A percentile compares a stretch with the other conserved stretches of the same genome.
Conservation (phyloP, 2,113 vertebrate genomes). For the Takifugu flavidus region DNA sequence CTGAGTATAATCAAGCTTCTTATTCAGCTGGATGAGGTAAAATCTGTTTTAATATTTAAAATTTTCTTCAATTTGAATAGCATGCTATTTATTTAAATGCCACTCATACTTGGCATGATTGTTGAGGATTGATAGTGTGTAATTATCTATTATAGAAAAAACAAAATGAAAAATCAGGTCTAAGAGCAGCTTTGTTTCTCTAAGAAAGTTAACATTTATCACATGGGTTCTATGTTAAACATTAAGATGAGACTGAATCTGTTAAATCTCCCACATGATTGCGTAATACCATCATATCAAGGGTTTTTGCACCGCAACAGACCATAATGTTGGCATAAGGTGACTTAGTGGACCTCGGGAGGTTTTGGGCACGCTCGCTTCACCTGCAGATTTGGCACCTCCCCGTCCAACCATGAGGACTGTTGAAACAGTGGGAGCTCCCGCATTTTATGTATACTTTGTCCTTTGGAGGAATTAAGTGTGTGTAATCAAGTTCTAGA, state of each 20-base stretch:
- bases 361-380: constrained; percentile 23
- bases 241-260: background rate
- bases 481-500: background rate
- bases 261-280: background rate
- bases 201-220: background rate
- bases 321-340: constrained; percentile 27
- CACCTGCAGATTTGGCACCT: constrained; percentile 23
- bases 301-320: constrained; percentile 18
- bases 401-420: constrained; percentile 30
- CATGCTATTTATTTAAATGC: background rate
- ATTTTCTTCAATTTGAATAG: background rate
- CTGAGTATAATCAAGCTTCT: constrained; percentile 26
- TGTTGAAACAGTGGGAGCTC: constrained; percentile 19
- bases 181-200: background rate
- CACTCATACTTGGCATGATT: background rate
- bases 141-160: background rate
- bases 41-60: constrained; percentile 10
- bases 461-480: constrained; percentile 6
- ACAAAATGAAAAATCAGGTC: too few relatives aligned
- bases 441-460: background rate
- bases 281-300: background rate
- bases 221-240: background rate
- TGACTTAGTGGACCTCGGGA: constrained; percentile 15
- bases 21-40: constrained; percentile 38
- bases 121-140: background rate